Percentiles rank a stretch among this genome's conserved stretches.
These are phyloP conservation scores for Parazoanthus atlanticus DNA, from an alignment of 92 coral and sea anemone genomes.

Conservation along the genomic window DNA sequence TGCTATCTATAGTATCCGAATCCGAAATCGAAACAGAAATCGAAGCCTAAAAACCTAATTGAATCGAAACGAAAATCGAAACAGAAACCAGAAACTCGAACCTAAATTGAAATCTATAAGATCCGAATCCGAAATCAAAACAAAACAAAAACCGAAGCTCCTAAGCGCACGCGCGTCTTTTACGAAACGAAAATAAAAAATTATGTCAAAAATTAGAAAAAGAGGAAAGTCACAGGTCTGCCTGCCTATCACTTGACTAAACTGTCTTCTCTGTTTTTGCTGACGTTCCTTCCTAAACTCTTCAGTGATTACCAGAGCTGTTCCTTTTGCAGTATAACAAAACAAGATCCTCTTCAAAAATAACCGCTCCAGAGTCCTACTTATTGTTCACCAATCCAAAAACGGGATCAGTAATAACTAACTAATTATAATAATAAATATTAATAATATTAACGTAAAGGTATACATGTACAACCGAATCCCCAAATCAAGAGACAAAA, in stretches of 20 bases:
- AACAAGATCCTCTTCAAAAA: neutral
- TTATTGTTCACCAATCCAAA: neutral
- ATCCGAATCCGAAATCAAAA: neutral
- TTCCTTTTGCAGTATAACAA: neutral
- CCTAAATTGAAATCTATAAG: neutral
- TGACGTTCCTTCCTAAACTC: neutral
- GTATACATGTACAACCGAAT: neutral
- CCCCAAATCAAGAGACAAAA: neutral
- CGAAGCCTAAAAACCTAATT: neutral
- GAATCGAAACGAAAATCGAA: neutral
- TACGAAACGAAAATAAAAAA: neutral
- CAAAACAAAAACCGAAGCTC: neutral
- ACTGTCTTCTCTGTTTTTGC: neutral
- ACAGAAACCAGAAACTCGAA: neutral
- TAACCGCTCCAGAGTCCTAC: neutral
- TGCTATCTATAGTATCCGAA: neutral
- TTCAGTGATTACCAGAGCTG: neutral
- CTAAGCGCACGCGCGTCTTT: neutral
- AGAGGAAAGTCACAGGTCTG: too few species aligned
- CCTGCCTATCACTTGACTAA: too few species aligned
- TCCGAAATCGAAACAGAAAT: too few species aligned
- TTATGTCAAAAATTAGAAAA: too few species aligned
- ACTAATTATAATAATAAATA: neutral
- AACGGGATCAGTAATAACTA: neutral
- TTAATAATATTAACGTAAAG: neutral